A percentile compares a stretch with the other conserved stretches of the same genome.
Conservation (phyloP, 2,888 invertebrate genomes). For the Pediacus dermestoides region DNA sequence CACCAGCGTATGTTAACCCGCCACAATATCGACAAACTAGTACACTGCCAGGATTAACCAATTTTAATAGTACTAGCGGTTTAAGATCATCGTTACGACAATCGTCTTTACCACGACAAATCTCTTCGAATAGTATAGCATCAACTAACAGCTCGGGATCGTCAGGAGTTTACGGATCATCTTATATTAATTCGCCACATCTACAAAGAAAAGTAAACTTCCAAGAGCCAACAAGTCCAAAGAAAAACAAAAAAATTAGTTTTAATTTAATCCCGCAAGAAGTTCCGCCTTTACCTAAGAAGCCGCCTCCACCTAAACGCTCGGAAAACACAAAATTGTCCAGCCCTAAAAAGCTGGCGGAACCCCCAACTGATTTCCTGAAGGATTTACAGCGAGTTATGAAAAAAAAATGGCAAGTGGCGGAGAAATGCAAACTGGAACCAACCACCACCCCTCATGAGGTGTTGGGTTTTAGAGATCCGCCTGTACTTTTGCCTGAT, state of each 20-base stretch:
- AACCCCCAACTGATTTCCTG: slow-evolving; percentile 78
- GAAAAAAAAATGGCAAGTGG: slow-evolving; percentile 91
- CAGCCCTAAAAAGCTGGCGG: slow-evolving; percentile 72
- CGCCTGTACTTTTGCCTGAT: slow-evolving; percentile 65
- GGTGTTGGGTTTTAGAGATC: slow-evolving; percentile 84
- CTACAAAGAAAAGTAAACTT: slow-evolving; percentile 60
- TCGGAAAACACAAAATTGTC: slow-evolving; percentile 71
- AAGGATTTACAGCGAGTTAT: slow-evolving; percentile 88
- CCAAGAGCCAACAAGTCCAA: slow-evolving; percentile 57
- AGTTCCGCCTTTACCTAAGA: slow-evolving; percentile 60
- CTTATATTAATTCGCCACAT: slow-evolving; percentile 56
- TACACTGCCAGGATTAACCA: slow-evolving; percentile 40
- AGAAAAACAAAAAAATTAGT: slow-evolving; percentile 62
- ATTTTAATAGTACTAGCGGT: slow-evolving; percentile 36
- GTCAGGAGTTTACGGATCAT: slow-evolving; percentile 45
- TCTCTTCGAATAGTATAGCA: slow-evolving; percentile 56
- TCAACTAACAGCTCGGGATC: slow-evolving; percentile 53
- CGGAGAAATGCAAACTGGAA: slow-evolving; percentile 86
- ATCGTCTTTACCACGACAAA: slow-evolving; percentile 54
- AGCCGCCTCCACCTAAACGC: slow-evolving; percentile 72
- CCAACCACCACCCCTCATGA: slow-evolving; percentile 87
- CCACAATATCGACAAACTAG: slow-evolving; percentile 43
- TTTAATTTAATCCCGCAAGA: slow-evolving; percentile 58
- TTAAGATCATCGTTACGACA: slow-evolving; percentile 45
- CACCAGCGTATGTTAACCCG: slow-evolving; percentile 46